Percentiles rank a stretch among this genome's conserved stretches.
These are phyloP conservation scores for Rhagonycha fulva DNA, from an alignment of 2,888 invertebrate genomes.

Conservation along the genomic window DNA sequence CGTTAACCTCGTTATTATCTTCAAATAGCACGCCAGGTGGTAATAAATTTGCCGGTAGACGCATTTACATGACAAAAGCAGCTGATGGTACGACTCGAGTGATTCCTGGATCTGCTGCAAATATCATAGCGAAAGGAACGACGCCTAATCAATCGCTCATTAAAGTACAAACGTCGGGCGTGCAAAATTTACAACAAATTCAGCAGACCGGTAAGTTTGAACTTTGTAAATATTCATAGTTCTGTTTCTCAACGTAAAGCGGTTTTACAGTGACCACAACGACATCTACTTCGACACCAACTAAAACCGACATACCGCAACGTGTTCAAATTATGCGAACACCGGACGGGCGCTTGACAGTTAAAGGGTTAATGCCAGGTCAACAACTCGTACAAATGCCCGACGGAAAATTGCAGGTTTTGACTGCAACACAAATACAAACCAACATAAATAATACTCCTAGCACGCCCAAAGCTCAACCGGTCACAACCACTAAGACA, in stretches of 20 bases:
- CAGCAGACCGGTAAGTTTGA: conserved; percentile 51
- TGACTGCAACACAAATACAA: conserved; percentile 65
- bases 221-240: not conserved
- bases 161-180: conserved; percentile 54
- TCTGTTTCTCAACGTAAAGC: not conserved
- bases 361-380: conserved; percentile 87
- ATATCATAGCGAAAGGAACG: conserved; percentile 59
- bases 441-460: conserved; percentile 55
- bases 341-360: conserved; percentile 89
- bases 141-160: conserved; percentile 58
- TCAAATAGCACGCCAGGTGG: conserved; percentile 61
- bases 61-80: conserved; percentile 78
- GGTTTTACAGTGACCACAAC: conserved; percentile 34
- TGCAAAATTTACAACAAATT: conserved; percentile 48
- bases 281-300: conserved; percentile 38
- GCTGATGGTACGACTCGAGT: conserved; percentile 70
- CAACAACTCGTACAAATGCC: conserved; percentile 93
- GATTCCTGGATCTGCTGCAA: conserved; percentile 61
- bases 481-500: conserved; percentile 40
- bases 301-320: conserved; percentile 59
- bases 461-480: conserved; percentile 47
- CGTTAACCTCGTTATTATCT: conserved; percentile 69
- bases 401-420: conserved; percentile 89
- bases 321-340: conserved; percentile 90
- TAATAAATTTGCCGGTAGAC: conserved; percentile 68